These are phyloP conservation scores for Zosterops japonicus DNA, from an alignment of 2,113 vertebrate genomes.

Conservation along the genomic window DNA sequence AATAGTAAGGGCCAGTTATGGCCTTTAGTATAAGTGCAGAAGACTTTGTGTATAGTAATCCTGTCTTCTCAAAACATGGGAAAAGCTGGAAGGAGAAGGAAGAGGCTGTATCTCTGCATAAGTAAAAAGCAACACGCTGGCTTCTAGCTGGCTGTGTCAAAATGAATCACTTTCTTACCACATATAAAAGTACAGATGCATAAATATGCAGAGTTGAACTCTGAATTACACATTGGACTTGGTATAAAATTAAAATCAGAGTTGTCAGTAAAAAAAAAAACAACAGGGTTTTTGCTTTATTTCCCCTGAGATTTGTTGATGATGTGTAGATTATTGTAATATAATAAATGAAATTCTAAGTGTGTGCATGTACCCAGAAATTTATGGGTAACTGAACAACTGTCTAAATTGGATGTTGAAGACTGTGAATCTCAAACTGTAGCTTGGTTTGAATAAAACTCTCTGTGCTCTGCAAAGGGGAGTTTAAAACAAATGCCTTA, in stretches of 20 bases:
- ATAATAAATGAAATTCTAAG: background rate
- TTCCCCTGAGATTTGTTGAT: background rate
- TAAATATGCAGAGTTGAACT: background rate
- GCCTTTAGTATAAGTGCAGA: background rate
- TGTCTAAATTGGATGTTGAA: background rate
- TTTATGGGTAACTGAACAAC: background rate
- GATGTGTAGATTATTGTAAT: background rate
- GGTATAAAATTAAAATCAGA: background rate
- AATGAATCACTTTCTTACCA: background rate
- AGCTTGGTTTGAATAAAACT: background rate
- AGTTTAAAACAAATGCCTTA: slow-evolving; percentile 25
- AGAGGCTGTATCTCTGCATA: background rate
- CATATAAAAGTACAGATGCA: background rate
- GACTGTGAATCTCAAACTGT: background rate
- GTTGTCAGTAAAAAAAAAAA: background rate
- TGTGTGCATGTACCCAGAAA: background rate
- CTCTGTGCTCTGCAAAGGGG: background rate
- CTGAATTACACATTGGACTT: background rate
- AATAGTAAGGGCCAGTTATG: background rate
- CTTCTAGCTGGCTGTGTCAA: background rate
- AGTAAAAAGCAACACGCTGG: background rate
- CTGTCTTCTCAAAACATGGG: background rate
- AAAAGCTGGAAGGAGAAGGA: background rate
- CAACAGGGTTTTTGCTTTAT: background rate
- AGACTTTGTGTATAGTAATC: background rate